Base-by-base conservation (phyloP, 30 jellyfish, hydroid and myxozoan genomes). In the Mastigias papua region DNA sequence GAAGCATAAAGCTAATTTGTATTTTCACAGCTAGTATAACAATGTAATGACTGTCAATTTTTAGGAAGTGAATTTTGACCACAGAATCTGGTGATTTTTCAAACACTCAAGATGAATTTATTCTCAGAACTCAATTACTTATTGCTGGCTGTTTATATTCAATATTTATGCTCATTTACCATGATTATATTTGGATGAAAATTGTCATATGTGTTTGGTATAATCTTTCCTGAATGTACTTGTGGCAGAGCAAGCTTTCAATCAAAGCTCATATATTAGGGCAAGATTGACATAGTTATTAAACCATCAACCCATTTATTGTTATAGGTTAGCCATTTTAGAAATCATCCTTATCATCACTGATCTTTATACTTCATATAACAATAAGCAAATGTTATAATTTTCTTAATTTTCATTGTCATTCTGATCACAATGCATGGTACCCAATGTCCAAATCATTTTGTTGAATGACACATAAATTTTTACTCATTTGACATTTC, bases 31-130 rank as follows among this genome's bases (percentile, higher is more conserved):
- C 17, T 11, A 19, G 25, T 54, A 11, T 54, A 54, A 11, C 0
- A 54, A 46, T 21, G 2, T 54, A 72, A n/a, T 72, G 83, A 34
- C 61, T 72, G 69, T 72, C 83, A 48, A 72, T 72, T 72, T 72
- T 35, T 35, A 72, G 83, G 83, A 35, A 49, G 69, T 72, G 83
- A 72, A 4, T 61, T 72, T 2, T 63, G 42, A 63, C 74, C 21
- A 5, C 46, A 22, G 74, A 7, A 54, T 42, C 13, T 42, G 54
- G 54, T 4, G 42, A n/a, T 10, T 63, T 63, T 63, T 63, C 74
- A 63, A 63, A 63, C 42, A 26, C 19, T n/a, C 42, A 54, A 54
- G 67, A 54, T 54, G 67, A 54, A 54, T 11, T 54, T 16, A 0
- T 54, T 19, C 20, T 11, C 2, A 54, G 67, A 54, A 21, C 67